Evolutionary conservation across 2,888 invertebrate species (phyloP), one percentile per base, ranked within the genome.

Genomic region (Lasius platythorax): DNA sequence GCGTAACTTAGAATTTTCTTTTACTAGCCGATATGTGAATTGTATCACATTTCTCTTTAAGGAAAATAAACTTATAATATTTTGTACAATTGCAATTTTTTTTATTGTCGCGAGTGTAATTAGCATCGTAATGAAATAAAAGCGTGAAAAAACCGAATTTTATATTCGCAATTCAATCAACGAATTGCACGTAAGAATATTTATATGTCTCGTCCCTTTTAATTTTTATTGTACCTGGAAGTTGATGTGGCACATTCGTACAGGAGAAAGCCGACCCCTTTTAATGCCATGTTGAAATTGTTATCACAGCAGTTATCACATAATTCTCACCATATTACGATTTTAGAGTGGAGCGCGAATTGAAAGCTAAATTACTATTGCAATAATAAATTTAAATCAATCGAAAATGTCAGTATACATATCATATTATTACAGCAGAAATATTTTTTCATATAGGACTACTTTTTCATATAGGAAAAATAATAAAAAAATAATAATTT

Each of bases 231-330:
- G 28, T 53, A 50, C 50, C 8, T 37, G 28, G 12, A 68, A 50
- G 68, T 68, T 78, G 37, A 64, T 40, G 23, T 23, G 53, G 8
- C 18, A 3, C 33, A 66, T 6, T 6, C 12, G 15, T 18, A 23
- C 23, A 23, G n/a, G 28, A 76, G 53, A 67, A 67, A 76, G 28
- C 28, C 28, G 68, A 37, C 15, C 9, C 28, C 37, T 53, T 56
- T 56, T 78, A 78, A 70, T 40, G 68, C n/a, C 1, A 11, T 50
- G 37, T 53, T 76, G 37, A 53, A 76, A 76, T 8, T 76, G 40
- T 78, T 68, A 68, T 76, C 72, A 56, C 15, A 23, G 28, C 30
- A 70, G 18, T 76, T 76, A 76, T 76, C 53, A 68, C 53, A 76
- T 68, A 76, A 76, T 76, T 76, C 9, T 53, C 53, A 43, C 12